These are phyloP conservation scores for Dastarcus helophoroides DNA, from an alignment of 2,888 invertebrate species.

Conservation along the genomic window DNA sequence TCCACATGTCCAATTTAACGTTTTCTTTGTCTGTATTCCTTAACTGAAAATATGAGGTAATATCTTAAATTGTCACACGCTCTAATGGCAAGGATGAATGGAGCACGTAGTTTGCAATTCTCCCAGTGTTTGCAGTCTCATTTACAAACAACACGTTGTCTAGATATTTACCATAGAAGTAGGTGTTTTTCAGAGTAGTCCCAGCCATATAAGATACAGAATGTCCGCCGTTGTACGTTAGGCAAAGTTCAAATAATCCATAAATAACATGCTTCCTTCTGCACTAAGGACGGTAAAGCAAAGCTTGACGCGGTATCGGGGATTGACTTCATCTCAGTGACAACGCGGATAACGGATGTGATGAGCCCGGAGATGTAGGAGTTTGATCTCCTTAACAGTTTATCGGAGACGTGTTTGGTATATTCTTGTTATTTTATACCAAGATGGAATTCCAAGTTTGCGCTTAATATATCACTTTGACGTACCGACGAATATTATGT, in stretches of 20 bases:
- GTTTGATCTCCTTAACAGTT: slow-evolving; percentile 5
- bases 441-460: neutral
- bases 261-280: slow-evolving; percentile 22
- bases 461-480: neutral
- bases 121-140: slow-evolving; percentile 9
- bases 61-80: too few species aligned
- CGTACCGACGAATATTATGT: too few species aligned
- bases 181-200: slow-evolving; percentile 11
- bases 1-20: too few species aligned
- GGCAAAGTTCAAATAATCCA: slow-evolving; percentile 23
- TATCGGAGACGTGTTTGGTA: slow-evolving; percentile 3
- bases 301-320: neutral
- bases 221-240: slow-evolving; percentile 12
- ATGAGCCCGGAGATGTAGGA: slow-evolving; percentile 5
- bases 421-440: slow-evolving; percentile 4
- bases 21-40: too few species aligned
- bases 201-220: neutral
- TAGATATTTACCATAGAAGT: slow-evolving; percentile 10
- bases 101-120: slow-evolving; percentile 7
- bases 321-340: slow-evolving; percentile 3
- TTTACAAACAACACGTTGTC: slow-evolving; percentile 13
- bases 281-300: slow-evolving; percentile 2
- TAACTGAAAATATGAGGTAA: too few species aligned
- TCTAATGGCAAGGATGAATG: slow-evolving; percentile 3
- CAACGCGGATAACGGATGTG: slow-evolving; percentile 3